Evolutionary conservation across 2,888 invertebrate genomes (phyloP).

Genomic region (Cacoxenus indagator): DNA sequence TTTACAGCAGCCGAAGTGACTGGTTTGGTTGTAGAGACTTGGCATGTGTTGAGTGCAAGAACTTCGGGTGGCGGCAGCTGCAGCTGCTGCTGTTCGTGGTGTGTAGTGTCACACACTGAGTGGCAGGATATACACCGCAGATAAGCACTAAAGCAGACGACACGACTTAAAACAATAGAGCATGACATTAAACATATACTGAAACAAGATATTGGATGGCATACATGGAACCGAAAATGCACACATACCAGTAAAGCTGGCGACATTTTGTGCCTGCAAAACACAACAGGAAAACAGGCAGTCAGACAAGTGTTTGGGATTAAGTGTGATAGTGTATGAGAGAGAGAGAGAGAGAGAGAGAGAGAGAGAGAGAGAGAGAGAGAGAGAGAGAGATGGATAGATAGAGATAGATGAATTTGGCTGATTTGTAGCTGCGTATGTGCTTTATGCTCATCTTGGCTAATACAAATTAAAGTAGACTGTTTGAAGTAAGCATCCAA

Average conservation of each 20-base stretch:
- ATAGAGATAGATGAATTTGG: too few species aligned
- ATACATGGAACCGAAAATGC: background rate
- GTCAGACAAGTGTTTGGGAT: background rate
- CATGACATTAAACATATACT: constrained; percentile 45
- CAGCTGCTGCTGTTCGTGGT: background rate
- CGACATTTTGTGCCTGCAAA: background rate
- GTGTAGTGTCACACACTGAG: constrained; percentile 21
- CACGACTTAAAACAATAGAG: constrained; percentile 44
- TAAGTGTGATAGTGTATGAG: background rate
- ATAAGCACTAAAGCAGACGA: constrained; percentile 34
- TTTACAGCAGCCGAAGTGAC: constrained; percentile 40
- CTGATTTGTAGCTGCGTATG: too few species aligned
- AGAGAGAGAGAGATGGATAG: too few species aligned
- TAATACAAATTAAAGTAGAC: too few species aligned
- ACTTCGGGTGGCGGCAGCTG: background rate
- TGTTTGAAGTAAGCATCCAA: background rate
- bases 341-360: too few species aligned
- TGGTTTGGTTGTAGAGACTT: background rate
- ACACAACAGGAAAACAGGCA: background rate
- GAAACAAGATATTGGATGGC: constrained; percentile 30
- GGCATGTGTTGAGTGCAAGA: background rate
- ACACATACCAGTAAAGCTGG: background rate
- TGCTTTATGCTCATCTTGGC: too few species aligned
- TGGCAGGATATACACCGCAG: constrained; percentile 35
- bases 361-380: too few species aligned